Evolutionary conservation across 2,113 vertebrate species (phyloP), one percentile per base, ranked within the genome.

Genomic region (Corapipo altera): DNA sequence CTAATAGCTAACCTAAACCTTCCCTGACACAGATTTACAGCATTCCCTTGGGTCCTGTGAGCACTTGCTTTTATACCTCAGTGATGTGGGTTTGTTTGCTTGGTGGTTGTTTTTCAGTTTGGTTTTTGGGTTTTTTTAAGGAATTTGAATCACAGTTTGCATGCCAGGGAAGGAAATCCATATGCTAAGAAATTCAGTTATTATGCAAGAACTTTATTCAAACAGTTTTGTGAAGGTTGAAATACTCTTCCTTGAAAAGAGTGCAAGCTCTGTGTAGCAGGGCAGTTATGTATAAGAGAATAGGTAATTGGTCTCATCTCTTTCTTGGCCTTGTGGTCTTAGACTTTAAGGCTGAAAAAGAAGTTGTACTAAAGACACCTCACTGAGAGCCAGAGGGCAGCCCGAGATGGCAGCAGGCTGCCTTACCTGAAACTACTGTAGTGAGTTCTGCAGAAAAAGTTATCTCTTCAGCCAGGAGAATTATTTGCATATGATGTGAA

Each of bases 271-370:
- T 76, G 9, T 76, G 17, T 52, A 73, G 13, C 27, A 39, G 65
- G 67, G 7, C 16, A 22, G 7, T 26, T 48, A 8, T 1, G 0
- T 49, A 0, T 12, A 27, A 46, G 22, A 65, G 12, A 58, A 21
- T 4, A 43, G 8, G 3, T 51, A 28, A 67, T 0, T 7, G 1
- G 10, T 64, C 32, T 51, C 2, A 4, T 20, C 17, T 79, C 35
- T 49, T 52, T n/a, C 43, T 58, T 65, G 48, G 16, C 12, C 39
- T 83, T 84, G 26, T 2, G 4, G 7, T 55, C 12, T n/a, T 18
- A 19, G 17, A 37, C 17, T 9, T 54, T 26, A 41, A 35, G 28
- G 14, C 10, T 91, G 59, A 28, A 84, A 44, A 67, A 88, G 23
- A 24, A 44, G 44, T 22, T 54, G 8, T 48, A 7, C 28, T 19